phyloP scores from a whole-genome alignment of 2,888 invertebrate genomes.

The Habroteleia sp. region DNA sequence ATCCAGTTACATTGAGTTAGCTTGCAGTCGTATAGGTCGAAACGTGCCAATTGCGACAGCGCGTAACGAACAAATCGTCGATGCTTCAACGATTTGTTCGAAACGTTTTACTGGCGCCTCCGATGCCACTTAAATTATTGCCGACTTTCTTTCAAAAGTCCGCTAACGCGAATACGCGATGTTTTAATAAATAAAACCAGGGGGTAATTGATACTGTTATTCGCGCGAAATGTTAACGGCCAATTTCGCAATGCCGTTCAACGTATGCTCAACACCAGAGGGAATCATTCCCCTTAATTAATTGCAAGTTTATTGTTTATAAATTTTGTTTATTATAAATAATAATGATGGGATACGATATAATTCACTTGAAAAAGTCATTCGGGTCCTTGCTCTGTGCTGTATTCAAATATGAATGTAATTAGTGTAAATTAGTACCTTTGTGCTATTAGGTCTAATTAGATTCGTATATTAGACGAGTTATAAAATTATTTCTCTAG shows the following conservation, averaged over 20 bases:
- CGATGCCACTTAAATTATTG: constrained; percentile 57
- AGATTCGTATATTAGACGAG: too few relatives aligned
- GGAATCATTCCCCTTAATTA: constrained; percentile 11
- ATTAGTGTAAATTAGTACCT: too few relatives aligned
- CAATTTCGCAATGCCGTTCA: constrained; percentile 14
- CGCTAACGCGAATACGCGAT: constrained; percentile 28
- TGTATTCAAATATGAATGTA: too few relatives aligned
- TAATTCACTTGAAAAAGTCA: too few relatives aligned
- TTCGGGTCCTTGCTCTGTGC: too few relatives aligned
- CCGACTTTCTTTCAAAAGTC: constrained; percentile 28
- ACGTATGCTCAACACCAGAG: too few relatives aligned
- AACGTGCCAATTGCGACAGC: constrained; percentile 62
- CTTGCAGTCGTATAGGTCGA: constrained; percentile 57
- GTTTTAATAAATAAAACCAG: constrained; percentile 47
- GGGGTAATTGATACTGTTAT: constrained; percentile 36
- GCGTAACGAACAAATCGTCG: constrained; percentile 62
- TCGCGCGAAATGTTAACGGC: constrained; percentile 21
- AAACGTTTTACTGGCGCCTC: constrained; percentile 58
- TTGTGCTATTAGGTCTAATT: too few relatives aligned
- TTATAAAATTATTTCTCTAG: too few relatives aligned
- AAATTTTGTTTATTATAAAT: too few relatives aligned
- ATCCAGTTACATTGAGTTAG: constrained; percentile 61
- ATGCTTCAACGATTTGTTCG: constrained; percentile 55
- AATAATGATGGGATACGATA: too few relatives aligned
- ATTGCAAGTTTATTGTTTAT: too few relatives aligned